Evolutionary conservation across 2,888 invertebrate species (phyloP), one percentile per base, ranked within the genome.

Genomic region (Rhynchonema sp.): DNA sequence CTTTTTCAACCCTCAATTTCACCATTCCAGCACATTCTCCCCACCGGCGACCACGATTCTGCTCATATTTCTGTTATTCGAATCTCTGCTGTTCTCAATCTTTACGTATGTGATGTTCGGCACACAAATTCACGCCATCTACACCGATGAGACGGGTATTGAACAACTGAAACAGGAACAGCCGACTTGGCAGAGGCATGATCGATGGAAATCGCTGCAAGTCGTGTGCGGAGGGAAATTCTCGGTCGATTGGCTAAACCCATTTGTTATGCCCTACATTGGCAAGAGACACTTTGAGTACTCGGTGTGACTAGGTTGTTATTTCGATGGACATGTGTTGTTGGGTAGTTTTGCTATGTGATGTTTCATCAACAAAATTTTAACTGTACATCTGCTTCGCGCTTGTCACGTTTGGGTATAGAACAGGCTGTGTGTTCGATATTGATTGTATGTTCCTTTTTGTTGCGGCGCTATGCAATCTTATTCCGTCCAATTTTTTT

Each of bases 81-180:
- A 94, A 77, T 88, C 90, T 0, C 80, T 98, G 49, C 81, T 98
- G 56, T 98, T 98, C 78, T 90, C 92, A 27, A 87, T 96, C 66
- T 98, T 98, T 76, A 96, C 96, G 1, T 84, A 86, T 29, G 89
- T 98, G 53, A 98, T 98, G 98, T 82, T 92, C 68, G 87, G 87
- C 56, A 91, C 92, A 0, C 94, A 94, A 75, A 77, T 98, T 53
- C 88, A 89, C 72, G 92, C 96, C 29, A 96, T 98, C 72, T 90
- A 92, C 83, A 88, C 89, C 71, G 98, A 99, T 76, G 91, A 98
- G 79, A 98, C 98, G 67, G 92, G 92, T 53, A 96, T 96, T 67
- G 96, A 96, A 74, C 89, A 90, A 76, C 75, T 96, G 69, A 94
- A 94, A 77, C 90, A 90, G 72, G 94, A 96, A 71, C 86, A 90